Percentiles rank a stretch among this genome's conserved stretches.
Evolutionary conservation across 2,797 vertebrate species (phyloP).

Genomic region (Enteromius treurensis): DNA sequence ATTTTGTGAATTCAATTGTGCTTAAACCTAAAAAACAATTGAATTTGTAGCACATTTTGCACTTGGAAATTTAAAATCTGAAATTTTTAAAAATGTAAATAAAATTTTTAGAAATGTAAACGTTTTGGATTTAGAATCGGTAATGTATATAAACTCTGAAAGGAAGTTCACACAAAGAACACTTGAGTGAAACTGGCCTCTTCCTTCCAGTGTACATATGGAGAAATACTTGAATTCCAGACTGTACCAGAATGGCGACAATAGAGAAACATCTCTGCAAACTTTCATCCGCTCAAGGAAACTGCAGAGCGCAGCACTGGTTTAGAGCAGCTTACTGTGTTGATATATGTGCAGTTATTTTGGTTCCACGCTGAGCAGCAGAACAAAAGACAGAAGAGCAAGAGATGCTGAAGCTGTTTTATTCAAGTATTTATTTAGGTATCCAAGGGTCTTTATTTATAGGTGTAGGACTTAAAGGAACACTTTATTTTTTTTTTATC

Average conservation of each 20-base stretch:
- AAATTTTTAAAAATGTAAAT: not conserved
- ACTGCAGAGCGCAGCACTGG: not conserved
- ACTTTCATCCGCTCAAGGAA: constrained; percentile 21
- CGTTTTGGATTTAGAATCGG: not conserved
- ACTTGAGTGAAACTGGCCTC: constrained; percentile 37
- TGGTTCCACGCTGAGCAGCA: not conserved
- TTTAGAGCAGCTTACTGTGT: constrained; percentile 7
- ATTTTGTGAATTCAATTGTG: not conserved
- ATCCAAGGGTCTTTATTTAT: not conserved
- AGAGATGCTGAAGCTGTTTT: not conserved
- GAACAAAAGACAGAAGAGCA: not conserved
- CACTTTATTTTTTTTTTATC: too few relatives aligned
- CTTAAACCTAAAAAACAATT: not conserved
- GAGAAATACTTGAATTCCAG: constrained; percentile 31
- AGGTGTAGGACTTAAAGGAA: not conserved
- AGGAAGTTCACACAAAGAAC: constrained; percentile 39
- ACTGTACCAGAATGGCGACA: constrained; percentile 7
- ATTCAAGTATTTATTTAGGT: not conserved
- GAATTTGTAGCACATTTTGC: not conserved
- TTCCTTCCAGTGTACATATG: constrained; percentile 45
- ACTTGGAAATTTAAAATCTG: not conserved
- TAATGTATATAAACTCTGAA: not conserved
- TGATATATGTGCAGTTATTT: constrained; percentile 24
- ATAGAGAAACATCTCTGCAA: not conserved
- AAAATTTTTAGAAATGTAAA: not conserved